Base-by-base conservation (phyloP, 1,140 invertebrate species). In the Drosophila baimaii region DNA sequence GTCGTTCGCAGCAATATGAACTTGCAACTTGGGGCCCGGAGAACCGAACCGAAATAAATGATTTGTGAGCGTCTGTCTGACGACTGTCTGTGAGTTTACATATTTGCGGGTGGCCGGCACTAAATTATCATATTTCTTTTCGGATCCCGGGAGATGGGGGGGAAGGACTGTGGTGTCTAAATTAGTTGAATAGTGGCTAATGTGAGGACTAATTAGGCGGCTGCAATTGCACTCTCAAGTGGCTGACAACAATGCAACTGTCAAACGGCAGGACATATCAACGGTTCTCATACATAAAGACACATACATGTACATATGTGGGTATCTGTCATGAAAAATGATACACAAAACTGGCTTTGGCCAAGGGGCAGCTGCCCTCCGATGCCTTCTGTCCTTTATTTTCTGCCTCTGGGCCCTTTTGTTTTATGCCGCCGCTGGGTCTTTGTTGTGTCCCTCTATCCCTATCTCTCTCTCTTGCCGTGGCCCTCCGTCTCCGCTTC, bases 151-250 rank as follows among this genome's bases (percentile, higher is more conserved):
- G 59, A 39, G 52, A 39, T 13, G n/a, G 47, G 27, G 10, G 15
- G 23, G n/a, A 19, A 5, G n/a, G 35, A 27, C 9, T 12, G 29
- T 3, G 19, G 31, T 19, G 10, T 55, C 62, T 46, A 55, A 51
- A 69, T 33, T 66, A 81, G 62, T 66, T 82, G 55, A 63, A 35
- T 39, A 29, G 59, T 59, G 35, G 59, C 51, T 54, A 54, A 54
- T 59, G 33, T 64, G 57, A 79, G 79, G 61, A 58, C 66, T 86
- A 86, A 86, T 86, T 86, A 86, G 83, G 52, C 80, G 62, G 76
- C 77, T 73, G 83, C 83, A 86, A 83, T 86, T 86, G 84, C 79
- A 83, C 57, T 88, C 77, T 86, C 76, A 83, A 86, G 84, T 83
- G 83, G 52, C 79, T 79, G 83, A 63, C 65, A 80, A 80, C 77